A percentile compares a stretch with the other conserved stretches of the same genome.
phyloP scores from a whole-genome alignment of 2,797 vertebrate genomes.

The Mareca penelope region DNA sequence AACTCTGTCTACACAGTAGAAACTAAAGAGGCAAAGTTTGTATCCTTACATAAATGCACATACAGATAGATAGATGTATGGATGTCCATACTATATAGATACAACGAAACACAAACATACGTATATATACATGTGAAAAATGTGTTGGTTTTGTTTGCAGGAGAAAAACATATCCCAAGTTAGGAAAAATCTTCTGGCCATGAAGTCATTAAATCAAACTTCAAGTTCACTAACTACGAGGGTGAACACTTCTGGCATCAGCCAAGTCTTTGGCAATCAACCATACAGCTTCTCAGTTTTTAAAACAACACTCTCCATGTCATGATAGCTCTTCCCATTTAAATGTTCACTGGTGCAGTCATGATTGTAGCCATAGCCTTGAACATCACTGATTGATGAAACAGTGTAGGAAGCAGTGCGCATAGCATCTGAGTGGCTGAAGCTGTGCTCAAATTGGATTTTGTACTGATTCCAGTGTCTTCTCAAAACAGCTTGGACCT shows the following conservation, averaged over 20 bases:
- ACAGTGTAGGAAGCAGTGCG: conserved; percentile 82
- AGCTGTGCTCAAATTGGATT: conserved; percentile 92
- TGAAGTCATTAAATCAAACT: background rate
- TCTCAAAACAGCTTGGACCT: conserved; percentile 93
- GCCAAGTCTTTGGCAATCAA: conserved; percentile 67
- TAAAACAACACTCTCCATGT: conserved; percentile 81
- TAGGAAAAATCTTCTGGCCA: conserved; percentile 13
- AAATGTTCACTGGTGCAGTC: conserved; percentile 86
- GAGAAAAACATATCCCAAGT: background rate
- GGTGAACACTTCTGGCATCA: background rate
- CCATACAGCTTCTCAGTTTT: conserved; percentile 86
- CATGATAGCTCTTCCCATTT: conserved; percentile 88
- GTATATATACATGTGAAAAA: background rate
- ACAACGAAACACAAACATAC: background rate
- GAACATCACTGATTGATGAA: conserved; percentile 89
- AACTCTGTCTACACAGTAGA: conserved; percentile 76
- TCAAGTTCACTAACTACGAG: background rate
- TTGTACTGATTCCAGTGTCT: conserved; percentile 96
- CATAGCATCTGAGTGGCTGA: conserved; percentile 88
- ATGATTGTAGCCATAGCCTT: conserved; percentile 86
- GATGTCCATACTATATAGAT: conserved; percentile 30
- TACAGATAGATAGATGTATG: conserved; percentile 23
- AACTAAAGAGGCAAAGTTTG: conserved; percentile 71
- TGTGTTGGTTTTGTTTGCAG: background rate
- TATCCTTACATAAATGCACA: conserved; percentile 62